Base-by-base conservation (phyloP, 2,888 invertebrate species). In the Nomada ferruginata region DNA sequence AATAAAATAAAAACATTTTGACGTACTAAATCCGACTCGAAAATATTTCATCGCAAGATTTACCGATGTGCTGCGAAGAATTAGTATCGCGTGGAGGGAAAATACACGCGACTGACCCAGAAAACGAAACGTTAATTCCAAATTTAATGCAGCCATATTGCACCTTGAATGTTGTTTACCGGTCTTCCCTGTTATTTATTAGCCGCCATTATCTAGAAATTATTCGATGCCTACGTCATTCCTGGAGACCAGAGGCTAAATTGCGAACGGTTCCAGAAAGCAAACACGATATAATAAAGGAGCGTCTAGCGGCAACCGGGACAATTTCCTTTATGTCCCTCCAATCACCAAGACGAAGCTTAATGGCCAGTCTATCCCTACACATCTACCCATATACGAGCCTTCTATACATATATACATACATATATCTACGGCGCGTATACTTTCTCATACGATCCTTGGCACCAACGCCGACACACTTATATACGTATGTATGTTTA, bases 261-360 rank as follows among this genome's bases (percentile, higher is more conserved):
- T 85, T 80, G 76, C 79, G 29, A 70, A 63, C 66, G 79, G 78
- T 83, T 75, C 73, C 61, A 66, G 57, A 71, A 81, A 76, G 76
- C 70, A 79, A 87, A 70, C 57, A 60, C 44, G 23, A 76, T 71
- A 70, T 65, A 76, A 57, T 59, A 77, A 77, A 81, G 74, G 72
- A 36, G 52, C 50, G 76, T 26, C 61, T 59, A 66, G n/a, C 64
- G 73, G 70, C 63, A 20, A 79, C 75, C 73, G 69, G 82, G 74
- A 84, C 76, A 85, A 87, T 84, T 77, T 86, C 78, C 80, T 82
- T 82, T 75, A 57, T 69, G 76, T 76, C 60, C 68, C 73, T 84
- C 84, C 82, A 76, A 86, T 87, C 84, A 80, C 84, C 70, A 70
- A 76, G 59, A 72, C 79, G 82, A 80, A 73, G 66, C 77, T 85